Percentiles rank a stretch among this genome's conserved stretches.
Evolutionary conservation across 2,113 vertebrate species (phyloP).

Genomic region (Columba janthina): DNA sequence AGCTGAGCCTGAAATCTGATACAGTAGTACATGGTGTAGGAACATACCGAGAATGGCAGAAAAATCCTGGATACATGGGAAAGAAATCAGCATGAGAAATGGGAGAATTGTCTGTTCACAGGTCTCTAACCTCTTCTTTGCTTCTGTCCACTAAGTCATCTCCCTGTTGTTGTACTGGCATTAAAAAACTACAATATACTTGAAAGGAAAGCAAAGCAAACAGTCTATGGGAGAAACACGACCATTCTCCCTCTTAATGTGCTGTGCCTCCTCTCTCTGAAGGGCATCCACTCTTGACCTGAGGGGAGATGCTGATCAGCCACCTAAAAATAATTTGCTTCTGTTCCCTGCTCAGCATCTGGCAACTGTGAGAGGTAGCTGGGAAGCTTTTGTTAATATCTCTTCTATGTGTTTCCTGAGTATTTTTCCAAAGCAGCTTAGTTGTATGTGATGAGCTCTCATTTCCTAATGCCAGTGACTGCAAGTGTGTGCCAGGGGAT

Average conservation of each 20-base stretch:
- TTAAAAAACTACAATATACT: neutral
- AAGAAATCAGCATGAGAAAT: neutral
- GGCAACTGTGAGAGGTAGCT: neutral
- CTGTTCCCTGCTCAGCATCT: conserved; percentile 19
- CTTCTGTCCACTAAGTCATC: neutral
- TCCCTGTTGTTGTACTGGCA: neutral
- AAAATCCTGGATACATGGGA: neutral
- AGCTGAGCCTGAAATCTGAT: neutral
- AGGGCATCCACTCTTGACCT: neutral
- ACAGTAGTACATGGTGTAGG: neutral
- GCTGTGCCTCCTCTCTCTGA: neutral
- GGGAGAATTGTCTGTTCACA: neutral
- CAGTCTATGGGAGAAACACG: neutral
- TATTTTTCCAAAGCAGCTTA: conserved; percentile 63
- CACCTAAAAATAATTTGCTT: conserved; percentile 3
- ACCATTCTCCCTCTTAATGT: neutral
- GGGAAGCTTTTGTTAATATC: conserved; percentile 22
- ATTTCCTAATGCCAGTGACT: conserved; percentile 33
- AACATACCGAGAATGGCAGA: neutral
- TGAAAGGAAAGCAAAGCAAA: neutral
- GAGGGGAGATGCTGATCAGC: neutral
- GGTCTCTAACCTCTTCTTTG: neutral
- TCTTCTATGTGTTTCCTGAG: conserved; percentile 36
- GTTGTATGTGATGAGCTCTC: neutral
- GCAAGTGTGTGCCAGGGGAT: neutral